Conservation (phyloP, 2,888 invertebrate genomes). For the Volucella inanis region DNA sequence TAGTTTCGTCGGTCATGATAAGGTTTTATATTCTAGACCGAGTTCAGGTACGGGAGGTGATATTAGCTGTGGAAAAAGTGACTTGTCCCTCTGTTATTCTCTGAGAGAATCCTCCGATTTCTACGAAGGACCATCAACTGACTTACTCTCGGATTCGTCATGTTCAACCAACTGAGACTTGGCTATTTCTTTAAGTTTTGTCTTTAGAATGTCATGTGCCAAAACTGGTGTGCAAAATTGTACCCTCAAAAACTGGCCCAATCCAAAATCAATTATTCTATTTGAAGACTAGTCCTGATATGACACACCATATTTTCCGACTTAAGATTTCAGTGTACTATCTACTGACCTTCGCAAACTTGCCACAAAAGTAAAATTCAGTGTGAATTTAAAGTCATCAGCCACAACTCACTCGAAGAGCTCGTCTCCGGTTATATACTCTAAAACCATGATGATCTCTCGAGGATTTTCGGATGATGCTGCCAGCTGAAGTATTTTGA, state of each 20-base stretch:
- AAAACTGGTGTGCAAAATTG: too few relatives aligned
- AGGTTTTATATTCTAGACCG: too few relatives aligned
- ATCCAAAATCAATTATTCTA: too few relatives aligned
- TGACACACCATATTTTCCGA: too few relatives aligned
- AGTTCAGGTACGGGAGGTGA: constrained; percentile 26
- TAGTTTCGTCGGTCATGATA: constrained; percentile 75
- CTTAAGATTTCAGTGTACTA: too few relatives aligned
- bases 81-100: constrained; percentile 2
- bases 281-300: too few relatives aligned
- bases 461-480: constrained; percentile 91
- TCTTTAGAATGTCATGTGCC: constrained; percentile 79
- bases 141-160: constrained; percentile 36
- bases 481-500: constrained; percentile 91
- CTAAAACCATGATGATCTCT: constrained; percentile 93
- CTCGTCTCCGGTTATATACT: constrained; percentile 96
- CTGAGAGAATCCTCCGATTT: background rate
- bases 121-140: too few relatives aligned
- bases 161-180: constrained; percentile 75
- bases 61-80: constrained; percentile 3
- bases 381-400: too few relatives aligned
- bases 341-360: too few relatives aligned
- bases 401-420: constrained; percentile 96
- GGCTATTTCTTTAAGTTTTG: constrained; percentile 81
- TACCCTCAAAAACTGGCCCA: too few relatives aligned
- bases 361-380: too few relatives aligned